Base-by-base conservation (phyloP, 2,797 vertebrate genomes). In the Enteromius thamalakanensis region DNA sequence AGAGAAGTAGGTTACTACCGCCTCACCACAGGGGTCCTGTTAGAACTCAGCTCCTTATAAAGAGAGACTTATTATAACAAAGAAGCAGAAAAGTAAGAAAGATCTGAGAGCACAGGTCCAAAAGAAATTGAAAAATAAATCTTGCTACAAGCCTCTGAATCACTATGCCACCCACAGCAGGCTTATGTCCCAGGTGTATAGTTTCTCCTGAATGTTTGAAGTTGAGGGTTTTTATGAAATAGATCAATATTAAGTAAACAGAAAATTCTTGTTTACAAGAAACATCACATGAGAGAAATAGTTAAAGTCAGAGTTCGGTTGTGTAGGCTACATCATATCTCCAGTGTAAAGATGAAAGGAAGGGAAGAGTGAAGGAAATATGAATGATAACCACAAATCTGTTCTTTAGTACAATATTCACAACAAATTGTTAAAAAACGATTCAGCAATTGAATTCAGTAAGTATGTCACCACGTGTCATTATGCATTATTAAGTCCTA, bases 21-120 rank as follows among this genome's bases (percentile, higher is more conserved):
- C 10, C 40, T 65, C 80, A 51, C 32, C 37, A 21, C n/a, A 67
- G 81, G 85, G 67, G 79, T 80, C 84, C 37, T 78, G 58, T 81
- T 84, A 83, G 64, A 78, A 69, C 77, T 84, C 58, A 47, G 62
- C 29, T 81, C 55, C 83, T 86, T 82, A 85, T 85, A 84, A 82
- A 90, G 81, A 80, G 76, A 87, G 45, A 51, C 74, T 47, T 87
- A 82, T 81, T 84, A 86, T 87, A 89, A 86, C 83, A 87, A 53
- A 40, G 42, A 77, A 15, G 72, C 51, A 55, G 60, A 49, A 40
- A 34, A 68, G 9, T 29, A 62, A 71, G 78, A 67, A 51, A 37
- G 21, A 64, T n/a, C 71, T 75, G 49, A 70, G 55, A 80, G 69
- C 19, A 45, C 32, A 53, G 76, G 29, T 21, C 58, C n/a, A 76